Base-by-base conservation (phyloP, 2,888 invertebrate species). In the Ernsta delagoae region DNA sequence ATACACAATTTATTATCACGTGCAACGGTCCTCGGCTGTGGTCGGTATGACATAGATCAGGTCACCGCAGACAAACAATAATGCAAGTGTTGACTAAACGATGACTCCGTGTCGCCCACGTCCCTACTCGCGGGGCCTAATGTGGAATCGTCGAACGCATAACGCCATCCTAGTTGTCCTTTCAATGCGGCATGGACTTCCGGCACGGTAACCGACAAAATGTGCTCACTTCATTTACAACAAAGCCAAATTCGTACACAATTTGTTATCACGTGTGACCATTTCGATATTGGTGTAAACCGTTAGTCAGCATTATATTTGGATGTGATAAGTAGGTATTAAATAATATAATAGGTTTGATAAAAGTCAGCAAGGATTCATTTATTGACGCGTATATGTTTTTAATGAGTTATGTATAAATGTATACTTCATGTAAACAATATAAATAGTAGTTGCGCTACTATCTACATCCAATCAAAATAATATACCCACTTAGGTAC, bases 41-140 rank as follows among this genome's bases (percentile, higher is more conserved):
- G n/a, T n/a, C n/a, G n/a, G n/a, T n/a, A n/a, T n/a, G n/a, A n/a
- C n/a, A n/a, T n/a, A n/a, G n/a, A n/a, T n/a, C n/a, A n/a, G n/a
- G n/a, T n/a, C n/a, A n/a, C n/a, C n/a, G n/a, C n/a, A n/a, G n/a
- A n/a, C n/a, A n/a, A n/a, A n/a, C n/a, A n/a, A n/a, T 77, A 79
- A 79, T 83, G 84, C 82, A 82, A 81, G 74, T 73, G 75, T 80
- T 76, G 79, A 78, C 79, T 71, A 70, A 71, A n/a, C 78, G 80
- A 80, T 87, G 88, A 87, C 86, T 83, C 77, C 80, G 79, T 73
- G 16, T 81, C 86, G 82, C 89, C 88, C 84, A 88, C 89, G 80
- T 82, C 78, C 79, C 76, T 80, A 75, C 74, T 71, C 74, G 74
- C 69, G 70, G 70, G 73, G 71, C 90, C 88, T 81, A 83, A 87